Conservation (phyloP, 2,113 vertebrate species). For the Pedionomus torquatus region DNA sequence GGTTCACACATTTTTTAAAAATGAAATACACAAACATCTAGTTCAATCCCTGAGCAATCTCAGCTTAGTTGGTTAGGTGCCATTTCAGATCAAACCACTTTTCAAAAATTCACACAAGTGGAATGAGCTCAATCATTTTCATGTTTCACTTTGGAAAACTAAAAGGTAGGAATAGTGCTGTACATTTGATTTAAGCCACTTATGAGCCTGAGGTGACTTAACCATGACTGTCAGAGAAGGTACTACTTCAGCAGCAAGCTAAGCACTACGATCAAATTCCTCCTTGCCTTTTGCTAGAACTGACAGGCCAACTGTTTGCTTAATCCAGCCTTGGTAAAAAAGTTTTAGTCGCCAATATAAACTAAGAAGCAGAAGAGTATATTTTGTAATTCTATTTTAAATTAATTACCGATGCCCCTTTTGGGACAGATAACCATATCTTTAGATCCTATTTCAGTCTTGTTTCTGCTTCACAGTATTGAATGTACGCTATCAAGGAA, state of each 20-base stretch:
- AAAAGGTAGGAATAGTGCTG: not conserved
- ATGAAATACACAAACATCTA: not conserved
- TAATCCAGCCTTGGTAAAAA: not conserved
- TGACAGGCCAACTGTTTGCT: not conserved
- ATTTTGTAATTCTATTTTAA: not conserved
- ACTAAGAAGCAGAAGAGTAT: not conserved
- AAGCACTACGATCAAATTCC: not conserved
- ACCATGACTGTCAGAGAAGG: not conserved
- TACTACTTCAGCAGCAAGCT: not conserved
- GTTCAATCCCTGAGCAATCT: not conserved
- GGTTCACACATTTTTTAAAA: not conserved
- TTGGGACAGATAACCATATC: not conserved
- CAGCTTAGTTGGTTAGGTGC: not conserved
- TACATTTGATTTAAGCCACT: not conserved
- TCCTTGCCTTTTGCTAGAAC: not conserved
- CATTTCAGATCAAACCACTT: not conserved
- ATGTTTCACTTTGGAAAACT: not conserved
- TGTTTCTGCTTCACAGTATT: not conserved
- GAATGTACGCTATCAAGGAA: not conserved
- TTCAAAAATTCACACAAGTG: not conserved
- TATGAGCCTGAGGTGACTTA: not conserved
- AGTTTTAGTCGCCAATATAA: not conserved
- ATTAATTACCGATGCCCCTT: not conserved
- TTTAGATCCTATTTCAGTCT: not conserved
- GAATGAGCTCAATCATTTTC: not conserved